Base-by-base conservation (phyloP, 2,113 vertebrate genomes). In the Scytalopus superciliaris region DNA sequence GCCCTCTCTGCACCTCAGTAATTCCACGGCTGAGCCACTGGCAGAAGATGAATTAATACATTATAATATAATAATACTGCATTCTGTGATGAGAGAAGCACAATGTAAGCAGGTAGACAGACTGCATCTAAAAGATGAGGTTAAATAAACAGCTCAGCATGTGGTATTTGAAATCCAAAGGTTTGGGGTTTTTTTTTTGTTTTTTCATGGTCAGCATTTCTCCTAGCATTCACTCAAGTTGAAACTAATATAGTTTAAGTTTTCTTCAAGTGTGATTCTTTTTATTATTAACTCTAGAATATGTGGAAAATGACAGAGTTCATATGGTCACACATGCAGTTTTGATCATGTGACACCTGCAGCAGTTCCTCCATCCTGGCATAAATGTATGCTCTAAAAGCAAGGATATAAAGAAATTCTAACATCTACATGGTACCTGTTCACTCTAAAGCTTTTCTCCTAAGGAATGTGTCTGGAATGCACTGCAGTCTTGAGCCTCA, bases 221-320 rank as follows among this genome's bases (percentile, higher is more conserved):
- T 67, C 11, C 31, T 25, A 18, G 0, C 25, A 8, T 33, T 79
- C 40, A 50, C 30, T 83, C 40, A 75, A 47, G 63, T 19, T 12
- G 12, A 72, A 90, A 66, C 27, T 18, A 52, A 77, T 52, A 16
- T 7, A 56, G 13, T 13, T 44, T 21, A 73, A 31, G 47, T 73
- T 89, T 40, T 69, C 16, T 55, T 83, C 35, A 86, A 60, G 56
- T 35, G 37, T 0, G 0, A 10, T 77, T 52, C 62, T 52, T 57
- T 35, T 59, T 19, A 33, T 47, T 31, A 76, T 44, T 73, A 28
- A 10, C 18, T 42, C 7, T 23, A 60, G 33, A 77, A 31, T 8
- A 49, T 31, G 9, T 55, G 6, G 24, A 49, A 62, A 78, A 81
- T 2, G 0, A 4, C 33, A 18, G 1, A 0, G 18, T 39, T 35